Conservation (phyloP, 2,113 vertebrate species). For the Psephotus haematonotus region DNA sequence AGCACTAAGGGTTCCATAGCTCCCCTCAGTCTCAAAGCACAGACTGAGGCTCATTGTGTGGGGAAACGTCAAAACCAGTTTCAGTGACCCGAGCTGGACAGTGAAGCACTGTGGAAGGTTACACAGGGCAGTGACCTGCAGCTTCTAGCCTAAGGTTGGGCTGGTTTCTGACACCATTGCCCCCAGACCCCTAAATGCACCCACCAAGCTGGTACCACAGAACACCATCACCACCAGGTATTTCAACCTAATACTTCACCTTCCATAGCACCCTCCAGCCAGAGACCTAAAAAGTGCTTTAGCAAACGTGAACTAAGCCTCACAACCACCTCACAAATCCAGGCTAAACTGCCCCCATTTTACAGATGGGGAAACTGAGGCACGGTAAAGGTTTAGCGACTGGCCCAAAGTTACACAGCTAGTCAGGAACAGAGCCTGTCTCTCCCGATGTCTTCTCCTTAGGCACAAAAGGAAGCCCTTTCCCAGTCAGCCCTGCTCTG, state of each 20-base stretch:
- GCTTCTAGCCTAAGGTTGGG: neutral
- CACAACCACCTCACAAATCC: neutral
- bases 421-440: neutral
- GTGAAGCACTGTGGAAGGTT: fast-evolving
- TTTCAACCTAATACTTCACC: fast-evolving
- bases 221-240: fast-evolving
- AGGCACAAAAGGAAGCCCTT: neutral
- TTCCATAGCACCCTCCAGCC: neutral
- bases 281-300: neutral
- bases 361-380: constrained; percentile 51
- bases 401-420: constrained; percentile 1
- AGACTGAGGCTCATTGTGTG: neutral
- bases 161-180: neutral
- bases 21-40: neutral
- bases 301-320: neutral
- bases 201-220: neutral
- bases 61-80: neutral
- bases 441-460: neutral
- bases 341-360: constrained; percentile 2
- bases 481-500: neutral
- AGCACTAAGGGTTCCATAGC: neutral
- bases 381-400: neutral
- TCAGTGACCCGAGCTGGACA: neutral
- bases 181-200: neutral
- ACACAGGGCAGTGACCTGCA: fast-evolving